phyloP scores from a whole-genome alignment of 2,888 invertebrate species.

The Drosophila quasianomalipes region DNA sequence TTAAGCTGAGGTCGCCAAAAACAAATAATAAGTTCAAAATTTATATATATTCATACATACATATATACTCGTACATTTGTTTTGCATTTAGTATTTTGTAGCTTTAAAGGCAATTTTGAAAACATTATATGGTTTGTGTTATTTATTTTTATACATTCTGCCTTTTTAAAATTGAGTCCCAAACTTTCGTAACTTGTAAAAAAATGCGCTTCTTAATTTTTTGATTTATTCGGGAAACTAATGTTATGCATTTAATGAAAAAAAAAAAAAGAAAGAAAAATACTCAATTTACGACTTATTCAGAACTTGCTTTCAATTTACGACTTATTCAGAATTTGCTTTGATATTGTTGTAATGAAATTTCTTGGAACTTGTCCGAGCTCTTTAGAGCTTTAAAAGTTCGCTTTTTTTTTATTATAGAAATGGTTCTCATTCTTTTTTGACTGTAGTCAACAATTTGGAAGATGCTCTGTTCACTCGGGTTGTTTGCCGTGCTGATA shows the following conservation, averaged over 20 bases:
- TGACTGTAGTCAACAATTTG: constrained; percentile 39
- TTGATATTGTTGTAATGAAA: not conserved
- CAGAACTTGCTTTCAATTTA: not conserved
- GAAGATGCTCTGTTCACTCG: constrained; percentile 46
- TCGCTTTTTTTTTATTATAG: not conserved
- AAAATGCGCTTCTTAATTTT: not conserved
- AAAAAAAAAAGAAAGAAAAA: not conserved
- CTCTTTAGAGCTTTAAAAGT: constrained; percentile 16
- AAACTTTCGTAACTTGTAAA: not conserved
- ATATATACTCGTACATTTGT: not conserved
- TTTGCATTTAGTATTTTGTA: not conserved
- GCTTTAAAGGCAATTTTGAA: not conserved
- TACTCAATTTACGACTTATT: not conserved
- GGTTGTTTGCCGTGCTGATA: constrained; percentile 53
- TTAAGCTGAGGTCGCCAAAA: constrained; percentile 25
- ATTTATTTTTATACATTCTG: not conserved
- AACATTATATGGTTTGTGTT: not conserved
- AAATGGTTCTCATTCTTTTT: constrained; percentile 6
- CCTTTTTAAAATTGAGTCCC: not conserved
- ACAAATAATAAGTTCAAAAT: constrained; percentile 7
- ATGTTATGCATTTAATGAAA: not conserved
- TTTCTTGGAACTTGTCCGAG: not conserved
- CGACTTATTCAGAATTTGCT: not conserved
- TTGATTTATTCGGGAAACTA: not conserved
- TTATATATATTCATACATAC: not conserved